Evolutionary conservation across 1,140 invertebrate genomes (phyloP).

Genomic region (Anoplophora glabripennis): DNA sequence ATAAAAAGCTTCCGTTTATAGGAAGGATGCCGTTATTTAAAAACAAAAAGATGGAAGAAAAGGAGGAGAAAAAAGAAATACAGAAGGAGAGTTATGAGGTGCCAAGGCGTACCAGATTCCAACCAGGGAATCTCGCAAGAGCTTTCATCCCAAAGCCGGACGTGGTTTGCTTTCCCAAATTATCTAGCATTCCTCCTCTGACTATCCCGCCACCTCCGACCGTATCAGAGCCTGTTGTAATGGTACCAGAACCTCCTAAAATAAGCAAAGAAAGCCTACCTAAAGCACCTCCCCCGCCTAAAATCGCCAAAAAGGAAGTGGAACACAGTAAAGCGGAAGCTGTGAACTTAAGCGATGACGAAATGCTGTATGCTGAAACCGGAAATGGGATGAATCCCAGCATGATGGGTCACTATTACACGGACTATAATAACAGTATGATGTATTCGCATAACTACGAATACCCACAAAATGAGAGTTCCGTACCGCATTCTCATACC

Average conservation of each 20-base stretch:
- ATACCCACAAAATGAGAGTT: slow-evolving; percentile 27
- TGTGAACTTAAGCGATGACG: slow-evolving; percentile 27
- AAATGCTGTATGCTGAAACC: slow-evolving; percentile 37
- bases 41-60: slow-evolving; percentile 53
- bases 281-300: slow-evolving; percentile 24
- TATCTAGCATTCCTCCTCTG: slow-evolving; percentile 52
- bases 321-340: not conserved
- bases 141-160: slow-evolving; percentile 51
- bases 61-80: slow-evolving; percentile 40
- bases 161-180: slow-evolving; percentile 56
- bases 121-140: slow-evolving; percentile 42
- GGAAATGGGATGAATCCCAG: slow-evolving; percentile 28
- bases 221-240: slow-evolving; percentile 30
- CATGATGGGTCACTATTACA: slow-evolving; percentile 32
- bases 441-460: slow-evolving; percentile 23
- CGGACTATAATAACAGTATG: slow-evolving; percentile 19
- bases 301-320: not conserved
- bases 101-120: slow-evolving; percentile 42
- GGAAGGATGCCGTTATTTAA: slow-evolving; percentile 68
- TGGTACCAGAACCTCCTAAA: slow-evolving; percentile 23
- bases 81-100: slow-evolving; percentile 46
- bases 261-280: slow-evolving; percentile 14
- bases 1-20: slow-evolving; percentile 66
- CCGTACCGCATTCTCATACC: slow-evolving; percentile 37
- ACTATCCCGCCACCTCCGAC: slow-evolving; percentile 40